phyloP scores from a whole-genome alignment of 2,888 invertebrate genomes.

The Eremobia ochroleuca region DNA sequence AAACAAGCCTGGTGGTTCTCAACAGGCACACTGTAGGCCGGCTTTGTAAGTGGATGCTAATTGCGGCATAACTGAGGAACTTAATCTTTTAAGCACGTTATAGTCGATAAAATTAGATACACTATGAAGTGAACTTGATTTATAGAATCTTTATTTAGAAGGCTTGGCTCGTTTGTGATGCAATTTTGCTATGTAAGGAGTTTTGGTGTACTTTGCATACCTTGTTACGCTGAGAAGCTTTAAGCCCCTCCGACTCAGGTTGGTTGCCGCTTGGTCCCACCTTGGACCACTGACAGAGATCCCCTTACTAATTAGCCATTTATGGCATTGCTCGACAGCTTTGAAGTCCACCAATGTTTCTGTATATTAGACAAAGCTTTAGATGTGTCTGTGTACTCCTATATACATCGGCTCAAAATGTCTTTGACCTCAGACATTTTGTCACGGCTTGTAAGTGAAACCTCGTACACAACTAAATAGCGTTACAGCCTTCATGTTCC shows the following conservation, averaged over 20 bases:
- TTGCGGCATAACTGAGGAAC: constrained; percentile 25
- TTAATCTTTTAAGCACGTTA: constrained; percentile 36
- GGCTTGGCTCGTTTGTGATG: neutral
- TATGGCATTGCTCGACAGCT: neutral
- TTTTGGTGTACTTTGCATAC: neutral
- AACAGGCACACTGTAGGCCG: constrained; percentile 38
- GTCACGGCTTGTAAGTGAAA: constrained; percentile 23
- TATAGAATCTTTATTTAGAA: constrained; percentile 1
- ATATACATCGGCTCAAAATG: neutral
- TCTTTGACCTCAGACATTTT: too few species aligned
- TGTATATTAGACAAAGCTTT: neutral
- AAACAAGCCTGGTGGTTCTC: constrained; percentile 45
- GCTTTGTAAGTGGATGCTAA: constrained; percentile 24
- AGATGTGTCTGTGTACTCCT: neutral
- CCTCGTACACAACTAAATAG: neutral
- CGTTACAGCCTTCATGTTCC: constrained; percentile 31
- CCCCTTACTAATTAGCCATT: neutral
- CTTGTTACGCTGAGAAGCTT: too few species aligned
- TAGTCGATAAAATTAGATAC: constrained; percentile 21
- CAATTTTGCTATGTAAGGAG: constrained; percentile 5
- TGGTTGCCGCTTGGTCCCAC: neutral
- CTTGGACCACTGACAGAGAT: neutral
- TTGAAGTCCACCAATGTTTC: neutral
- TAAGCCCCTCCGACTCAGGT: neutral
- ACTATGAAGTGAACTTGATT: constrained; percentile 10